Evolutionary conservation across 2,888 invertebrate species (phyloP).

Genomic region (Drosophila formosana): DNA sequence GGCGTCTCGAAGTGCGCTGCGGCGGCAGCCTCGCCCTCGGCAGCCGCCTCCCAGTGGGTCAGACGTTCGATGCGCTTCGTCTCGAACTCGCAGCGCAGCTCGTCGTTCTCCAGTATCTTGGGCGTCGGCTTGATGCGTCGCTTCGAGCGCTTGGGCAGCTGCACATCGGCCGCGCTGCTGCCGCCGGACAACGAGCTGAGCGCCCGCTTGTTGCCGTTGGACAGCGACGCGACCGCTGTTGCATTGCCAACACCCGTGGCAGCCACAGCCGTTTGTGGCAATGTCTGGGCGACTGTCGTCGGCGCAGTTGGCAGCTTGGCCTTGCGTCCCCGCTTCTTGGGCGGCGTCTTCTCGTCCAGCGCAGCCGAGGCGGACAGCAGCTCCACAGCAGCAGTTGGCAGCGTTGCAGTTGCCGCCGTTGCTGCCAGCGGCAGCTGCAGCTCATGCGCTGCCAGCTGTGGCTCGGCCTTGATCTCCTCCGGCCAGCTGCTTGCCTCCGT

Average conservation of each 20-base stretch:
- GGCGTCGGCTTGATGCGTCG: conserved; percentile 89
- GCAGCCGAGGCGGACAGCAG: conserved; percentile 1
- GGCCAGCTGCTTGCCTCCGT: conserved; percentile 25
- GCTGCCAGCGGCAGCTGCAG: not conserved
- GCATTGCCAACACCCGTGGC: conserved; percentile 11
- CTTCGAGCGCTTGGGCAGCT: conserved; percentile 85
- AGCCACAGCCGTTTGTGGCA: not conserved
- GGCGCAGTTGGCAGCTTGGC: conserved; percentile 62
- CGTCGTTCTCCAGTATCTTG: conserved; percentile 89
- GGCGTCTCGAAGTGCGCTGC: conserved; percentile 65
- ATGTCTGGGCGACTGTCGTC: not conserved
- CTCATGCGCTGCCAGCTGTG: conserved; percentile 30
- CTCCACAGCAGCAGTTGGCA: not conserved
- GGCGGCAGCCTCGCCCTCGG: conserved; percentile 13
- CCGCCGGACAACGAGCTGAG: not conserved
- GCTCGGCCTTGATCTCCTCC: conserved; percentile 72
- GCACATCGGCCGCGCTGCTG: conserved; percentile 22
- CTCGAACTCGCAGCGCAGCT: conserved; percentile 87
- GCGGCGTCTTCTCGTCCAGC: conserved; percentile 80
- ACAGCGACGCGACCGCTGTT: conserved; percentile 26
- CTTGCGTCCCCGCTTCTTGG: conserved; percentile 84
- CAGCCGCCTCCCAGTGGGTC: conserved; percentile 80
- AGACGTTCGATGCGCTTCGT: conserved; percentile 87
- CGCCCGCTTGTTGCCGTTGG: conserved; percentile 60
- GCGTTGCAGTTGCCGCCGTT: not conserved